Conservation (phyloP, 1,140 invertebrate genomes). For the Hyphantria cunea region DNA sequence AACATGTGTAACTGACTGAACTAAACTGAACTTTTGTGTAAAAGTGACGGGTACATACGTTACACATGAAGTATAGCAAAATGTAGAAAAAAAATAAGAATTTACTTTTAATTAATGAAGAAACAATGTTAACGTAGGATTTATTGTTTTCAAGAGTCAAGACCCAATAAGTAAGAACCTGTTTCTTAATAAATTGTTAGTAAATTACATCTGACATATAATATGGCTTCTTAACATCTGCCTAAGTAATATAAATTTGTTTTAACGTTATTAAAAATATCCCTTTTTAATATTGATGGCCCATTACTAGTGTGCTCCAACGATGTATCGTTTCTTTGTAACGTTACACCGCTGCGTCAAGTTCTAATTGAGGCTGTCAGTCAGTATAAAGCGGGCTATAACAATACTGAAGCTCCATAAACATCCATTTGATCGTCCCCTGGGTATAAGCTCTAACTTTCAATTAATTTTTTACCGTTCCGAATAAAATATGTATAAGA, state of each 20-base stretch:
- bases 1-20: too few species aligned
- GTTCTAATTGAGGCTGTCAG: slow-evolving; percentile 75
- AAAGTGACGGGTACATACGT: too few species aligned
- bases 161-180: too few species aligned
- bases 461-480: slow-evolving; percentile 49
- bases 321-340: slow-evolving; percentile 61
- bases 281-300: slow-evolving; percentile 67
- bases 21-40: too few species aligned
- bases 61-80: too few species aligned
- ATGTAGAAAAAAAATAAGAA: too few species aligned
- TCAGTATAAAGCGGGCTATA: slow-evolving; percentile 60
- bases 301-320: slow-evolving; percentile 61
- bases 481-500: too few species aligned
- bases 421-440: slow-evolving; percentile 59
- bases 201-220: slow-evolving; percentile 16
- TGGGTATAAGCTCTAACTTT: slow-evolving; percentile 46
- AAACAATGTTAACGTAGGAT: too few species aligned
- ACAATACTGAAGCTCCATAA: slow-evolving; percentile 38
- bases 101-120: too few species aligned
- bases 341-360: slow-evolving; percentile 65
- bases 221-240: slow-evolving; percentile 7
- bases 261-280: slow-evolving; percentile 36
- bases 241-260: slow-evolving; percentile 25
- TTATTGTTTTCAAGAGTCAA: too few species aligned
- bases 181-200: too few species aligned